phyloP scores from a whole-genome alignment of 2,113 vertebrate species.

The Mandrillus leucophaeus region DNA sequence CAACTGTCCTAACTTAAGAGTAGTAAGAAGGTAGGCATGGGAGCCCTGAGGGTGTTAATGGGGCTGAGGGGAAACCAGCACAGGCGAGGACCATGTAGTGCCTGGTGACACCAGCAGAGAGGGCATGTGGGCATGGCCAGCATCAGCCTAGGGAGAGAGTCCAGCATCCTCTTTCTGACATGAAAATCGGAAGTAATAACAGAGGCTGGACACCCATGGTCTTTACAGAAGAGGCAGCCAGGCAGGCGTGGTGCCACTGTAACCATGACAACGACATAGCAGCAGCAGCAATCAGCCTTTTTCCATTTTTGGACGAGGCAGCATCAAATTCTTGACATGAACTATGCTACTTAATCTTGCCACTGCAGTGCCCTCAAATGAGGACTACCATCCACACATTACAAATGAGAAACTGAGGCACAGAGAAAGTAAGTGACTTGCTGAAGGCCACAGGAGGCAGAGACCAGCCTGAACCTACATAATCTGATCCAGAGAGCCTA shows the following conservation, averaged over 20 bases:
- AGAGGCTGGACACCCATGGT: background rate
- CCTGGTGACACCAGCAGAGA: background rate
- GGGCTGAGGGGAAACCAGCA: background rate
- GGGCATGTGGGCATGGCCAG: rapidly evolving
- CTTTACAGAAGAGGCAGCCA: no score
- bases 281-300: background rate
- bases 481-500: background rate
- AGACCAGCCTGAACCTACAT: background rate
- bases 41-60: background rate
- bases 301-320: background rate
- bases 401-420: background rate
- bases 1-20: background rate
- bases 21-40: no score
- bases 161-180: rapidly evolving
- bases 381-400: rapidly evolving
- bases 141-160: background rate
- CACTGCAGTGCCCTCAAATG: background rate
- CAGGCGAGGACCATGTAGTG: no score
- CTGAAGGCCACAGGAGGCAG: background rate
- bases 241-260: background rate
- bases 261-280: rapidly evolving
- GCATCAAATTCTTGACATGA: rapidly evolving
- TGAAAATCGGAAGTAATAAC: rapidly evolving
- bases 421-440: no score
- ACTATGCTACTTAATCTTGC: rapidly evolving